phyloP scores from a whole-genome alignment of 2,797 vertebrate species.

The Petrocephalus sullivani region DNA sequence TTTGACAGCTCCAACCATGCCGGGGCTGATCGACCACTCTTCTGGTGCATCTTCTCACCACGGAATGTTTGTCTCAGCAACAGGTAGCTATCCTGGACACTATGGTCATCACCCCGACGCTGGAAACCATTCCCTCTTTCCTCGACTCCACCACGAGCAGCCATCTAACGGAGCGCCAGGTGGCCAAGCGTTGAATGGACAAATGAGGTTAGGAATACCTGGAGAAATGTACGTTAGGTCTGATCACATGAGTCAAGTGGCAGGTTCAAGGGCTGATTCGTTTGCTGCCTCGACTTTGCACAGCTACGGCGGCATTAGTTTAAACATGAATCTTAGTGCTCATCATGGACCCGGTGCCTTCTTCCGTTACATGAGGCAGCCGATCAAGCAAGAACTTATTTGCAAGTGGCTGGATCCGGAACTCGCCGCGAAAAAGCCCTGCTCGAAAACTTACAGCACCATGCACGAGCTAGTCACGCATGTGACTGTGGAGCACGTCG shows the following conservation, averaged over 20 bases:
- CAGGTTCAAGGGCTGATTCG: slow-evolving; percentile 86
- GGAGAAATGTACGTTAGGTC: slow-evolving; percentile 95
- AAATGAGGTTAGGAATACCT: slow-evolving; percentile 95
- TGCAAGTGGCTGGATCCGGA: slow-evolving; percentile 94
- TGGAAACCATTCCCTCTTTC: slow-evolving; percentile 82
- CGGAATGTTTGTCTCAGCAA: slow-evolving; percentile 97
- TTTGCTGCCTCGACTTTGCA: slow-evolving; percentile 85
- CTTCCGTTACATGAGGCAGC: slow-evolving; percentile 95
- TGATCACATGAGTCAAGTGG: slow-evolving; percentile 87
- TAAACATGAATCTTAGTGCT: slow-evolving; percentile 86
- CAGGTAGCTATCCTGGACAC: slow-evolving; percentile 97
- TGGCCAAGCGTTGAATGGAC: slow-evolving; percentile 88
- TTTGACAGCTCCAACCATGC: slow-evolving; percentile 81
- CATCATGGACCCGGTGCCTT: slow-evolving; percentile 88
- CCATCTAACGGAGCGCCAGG: slow-evolving; percentile 82
- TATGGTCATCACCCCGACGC: slow-evolving; percentile 83
- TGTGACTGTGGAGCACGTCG: slow-evolving; percentile 93
- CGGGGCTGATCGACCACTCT: slow-evolving; percentile 76
- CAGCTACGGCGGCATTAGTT: slow-evolving; percentile 84
- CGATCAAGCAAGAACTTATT: slow-evolving; percentile 96
- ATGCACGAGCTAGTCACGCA: slow-evolving; percentile 97
- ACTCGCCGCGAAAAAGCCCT: slow-evolving; percentile 77
- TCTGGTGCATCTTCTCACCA: slow-evolving; percentile 82
- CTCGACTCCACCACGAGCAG: slow-evolving; percentile 90
- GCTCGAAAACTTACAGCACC: slow-evolving; percentile 92